Evolutionary conservation across 2,888 invertebrate genomes (phyloP).

Genomic region (Bombylius discolor): DNA sequence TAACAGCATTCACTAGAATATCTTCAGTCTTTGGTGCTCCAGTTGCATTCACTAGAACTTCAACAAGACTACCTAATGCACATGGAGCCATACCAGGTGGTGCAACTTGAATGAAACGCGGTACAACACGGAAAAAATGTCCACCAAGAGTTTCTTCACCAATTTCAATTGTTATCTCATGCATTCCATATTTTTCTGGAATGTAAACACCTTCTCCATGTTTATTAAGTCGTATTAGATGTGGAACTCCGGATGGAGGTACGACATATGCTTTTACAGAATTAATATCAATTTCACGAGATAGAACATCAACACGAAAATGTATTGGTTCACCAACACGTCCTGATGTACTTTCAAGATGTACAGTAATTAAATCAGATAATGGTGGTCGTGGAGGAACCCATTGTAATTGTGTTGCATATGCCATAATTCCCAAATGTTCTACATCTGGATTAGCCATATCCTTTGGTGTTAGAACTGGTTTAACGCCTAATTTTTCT

Average conservation of each 20-base stretch:
- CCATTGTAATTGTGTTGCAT: conserved; percentile 85
- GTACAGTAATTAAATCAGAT: conserved; percentile 67
- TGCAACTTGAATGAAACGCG: conserved; percentile 72
- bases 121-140: conserved; percentile 76
- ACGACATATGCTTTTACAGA: conserved; percentile 64
- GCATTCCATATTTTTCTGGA: conserved; percentile 86
- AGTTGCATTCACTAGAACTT: conserved; percentile 80
- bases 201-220: conserved; percentile 73
- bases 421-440: conserved; percentile 95
- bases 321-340: conserved; percentile 76
- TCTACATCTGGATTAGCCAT: conserved; percentile 92
- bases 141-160: conserved; percentile 46
- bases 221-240: conserved; percentile 47
- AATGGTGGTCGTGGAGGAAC: conserved; percentile 72
- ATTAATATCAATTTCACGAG: conserved; percentile 53
- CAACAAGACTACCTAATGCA: conserved; percentile 86
- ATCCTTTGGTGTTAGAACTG: conserved; percentile 81
- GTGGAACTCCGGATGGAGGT: conserved; percentile 60
- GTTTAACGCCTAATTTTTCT: conserved; percentile 64
- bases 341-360: conserved; percentile 70
- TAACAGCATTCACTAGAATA: conserved; percentile 83
- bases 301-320: conserved; percentile 61
- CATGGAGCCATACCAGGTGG: conserved; percentile 92
- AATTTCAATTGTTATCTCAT: conserved; percentile 58
- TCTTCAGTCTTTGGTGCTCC: conserved; percentile 68